These are phyloP conservation scores for Enteromius radiatus DNA, from an alignment of 2,797 vertebrate species.

Conservation along the genomic window DNA sequence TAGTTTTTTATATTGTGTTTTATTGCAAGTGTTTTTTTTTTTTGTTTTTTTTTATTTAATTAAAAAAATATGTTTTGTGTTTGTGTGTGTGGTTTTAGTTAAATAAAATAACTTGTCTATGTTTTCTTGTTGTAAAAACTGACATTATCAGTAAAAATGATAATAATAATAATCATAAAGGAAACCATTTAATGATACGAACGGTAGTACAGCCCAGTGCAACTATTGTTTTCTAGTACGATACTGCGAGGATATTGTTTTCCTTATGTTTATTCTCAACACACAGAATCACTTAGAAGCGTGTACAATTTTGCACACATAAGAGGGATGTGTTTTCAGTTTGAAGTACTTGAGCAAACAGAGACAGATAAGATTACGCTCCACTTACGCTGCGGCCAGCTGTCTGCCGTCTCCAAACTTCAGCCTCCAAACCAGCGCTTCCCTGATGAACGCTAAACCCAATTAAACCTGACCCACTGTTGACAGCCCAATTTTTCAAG, in stretches of 20 bases:
- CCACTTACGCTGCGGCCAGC: slow-evolving; percentile 61
- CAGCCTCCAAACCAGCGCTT: slow-evolving; percentile 59
- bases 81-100: neutral
- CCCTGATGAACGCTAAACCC: slow-evolving; percentile 68
- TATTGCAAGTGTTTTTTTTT: too few relatives aligned
- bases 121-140: too few relatives aligned
- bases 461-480: slow-evolving; percentile 66
- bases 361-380: slow-evolving; percentile 58
- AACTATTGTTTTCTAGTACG: neutral
- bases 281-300: slow-evolving; percentile 1
- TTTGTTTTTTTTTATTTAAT: too few relatives aligned
- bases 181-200: neutral
- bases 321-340: slow-evolving; percentile 30
- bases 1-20: too few relatives aligned
- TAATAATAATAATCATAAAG: neutral
- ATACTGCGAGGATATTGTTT: neutral
- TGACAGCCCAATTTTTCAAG: slow-evolving; percentile 68
- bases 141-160: neutral
- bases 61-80: too few relatives aligned
- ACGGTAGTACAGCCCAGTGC: neutral
- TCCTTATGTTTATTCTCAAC: slow-evolving; percentile 1
- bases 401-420: slow-evolving; percentile 59
- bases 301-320: neutral
- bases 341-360: slow-evolving; percentile 48
- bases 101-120: too few relatives aligned